A percentile compares a stretch with the other conserved stretches of the same genome.
Evolutionary conservation across 2,797 vertebrate species (phyloP).

Genomic region (Sphaeramia orbicularis): DNA sequence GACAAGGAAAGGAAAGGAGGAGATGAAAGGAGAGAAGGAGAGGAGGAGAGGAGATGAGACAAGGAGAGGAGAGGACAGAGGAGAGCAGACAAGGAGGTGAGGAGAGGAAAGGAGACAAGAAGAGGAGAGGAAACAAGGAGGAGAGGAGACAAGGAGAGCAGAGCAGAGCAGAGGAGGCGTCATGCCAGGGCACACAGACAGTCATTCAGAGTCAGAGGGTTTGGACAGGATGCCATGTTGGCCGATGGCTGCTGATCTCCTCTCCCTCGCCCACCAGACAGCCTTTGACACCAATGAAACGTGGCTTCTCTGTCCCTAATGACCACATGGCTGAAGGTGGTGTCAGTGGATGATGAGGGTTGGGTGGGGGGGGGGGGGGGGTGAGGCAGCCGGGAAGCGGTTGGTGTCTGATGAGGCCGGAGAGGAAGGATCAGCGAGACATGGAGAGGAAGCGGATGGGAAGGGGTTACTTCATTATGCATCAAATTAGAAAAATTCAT

Average conservation of each 20-base stretch:
- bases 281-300: constrained; percentile 79
- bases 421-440: constrained; percentile 53
- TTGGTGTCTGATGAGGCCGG: constrained; percentile 62
- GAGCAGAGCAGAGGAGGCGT: constrained; percentile 9
- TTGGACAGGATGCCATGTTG: constrained; percentile 64
- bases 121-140: neutral
- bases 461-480: constrained; percentile 95
- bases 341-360: constrained; percentile 3
- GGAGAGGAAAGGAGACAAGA: constrained; percentile 42
- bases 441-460: constrained; percentile 58
- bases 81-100: constrained; percentile 29
- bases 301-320: constrained; percentile 82
- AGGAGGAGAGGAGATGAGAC: neutral
- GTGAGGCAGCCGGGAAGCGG: neutral
- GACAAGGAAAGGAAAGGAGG: neutral
- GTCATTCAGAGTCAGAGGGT: constrained; percentile 44
- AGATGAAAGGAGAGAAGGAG: neutral
- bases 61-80: neutral
- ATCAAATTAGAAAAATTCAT: constrained; percentile 98
- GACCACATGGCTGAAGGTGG: constrained; percentile 81
- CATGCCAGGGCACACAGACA: constrained; percentile 31
- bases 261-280: constrained; percentile 70
- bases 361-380: constrained; percentile 70
- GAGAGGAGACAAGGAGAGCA: too few relatives aligned
- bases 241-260: constrained; percentile 65